Conservation (phyloP, 1,140 invertebrate genomes). For the Drosophila saltans region DNA sequence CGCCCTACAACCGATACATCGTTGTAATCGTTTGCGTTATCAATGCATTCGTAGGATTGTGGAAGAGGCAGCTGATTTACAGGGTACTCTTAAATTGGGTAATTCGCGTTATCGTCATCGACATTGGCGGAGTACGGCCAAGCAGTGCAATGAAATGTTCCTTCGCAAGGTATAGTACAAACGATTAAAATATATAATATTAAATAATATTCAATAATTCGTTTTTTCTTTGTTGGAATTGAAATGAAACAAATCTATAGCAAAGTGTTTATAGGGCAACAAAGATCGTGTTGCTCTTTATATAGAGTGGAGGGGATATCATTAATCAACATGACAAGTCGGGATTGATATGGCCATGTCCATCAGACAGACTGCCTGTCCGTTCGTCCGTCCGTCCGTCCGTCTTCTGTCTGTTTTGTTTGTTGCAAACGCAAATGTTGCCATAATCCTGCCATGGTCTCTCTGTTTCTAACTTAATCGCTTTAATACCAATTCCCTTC, state of each 20-base stretch:
- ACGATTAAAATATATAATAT: no score
- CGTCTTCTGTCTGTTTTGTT: constrained; percentile 6
- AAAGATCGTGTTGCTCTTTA: not conserved
- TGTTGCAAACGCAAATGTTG: constrained; percentile 19
- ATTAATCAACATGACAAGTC: constrained; percentile 7
- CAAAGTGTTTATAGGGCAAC: not conserved
- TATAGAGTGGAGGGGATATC: not conserved
- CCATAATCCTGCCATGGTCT: constrained; percentile 4
- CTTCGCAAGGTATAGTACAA: constrained; percentile 87
- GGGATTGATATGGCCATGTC: constrained; percentile 1
- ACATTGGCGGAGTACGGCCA: constrained; percentile 89
- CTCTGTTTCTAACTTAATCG: constrained; percentile 6
- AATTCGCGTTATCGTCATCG: constrained; percentile 88
- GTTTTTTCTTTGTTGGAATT: no score
- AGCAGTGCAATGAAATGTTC: constrained; percentile 90
- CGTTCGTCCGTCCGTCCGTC: constrained; percentile 23
- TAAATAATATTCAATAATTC: no score
- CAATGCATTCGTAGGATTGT: constrained; percentile 87
- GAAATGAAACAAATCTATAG: no score
- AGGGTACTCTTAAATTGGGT: constrained; percentile 86
- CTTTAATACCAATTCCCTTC: constrained; percentile 4
- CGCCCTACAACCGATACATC: constrained; percentile 86
- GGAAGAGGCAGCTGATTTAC: constrained; percentile 87
- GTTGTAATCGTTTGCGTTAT: constrained; percentile 87
- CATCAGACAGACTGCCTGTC: not conserved